These are phyloP conservation scores for Scaptomyza flava DNA, from an alignment of 2,888 invertebrate species.

Conservation along the genomic window DNA sequence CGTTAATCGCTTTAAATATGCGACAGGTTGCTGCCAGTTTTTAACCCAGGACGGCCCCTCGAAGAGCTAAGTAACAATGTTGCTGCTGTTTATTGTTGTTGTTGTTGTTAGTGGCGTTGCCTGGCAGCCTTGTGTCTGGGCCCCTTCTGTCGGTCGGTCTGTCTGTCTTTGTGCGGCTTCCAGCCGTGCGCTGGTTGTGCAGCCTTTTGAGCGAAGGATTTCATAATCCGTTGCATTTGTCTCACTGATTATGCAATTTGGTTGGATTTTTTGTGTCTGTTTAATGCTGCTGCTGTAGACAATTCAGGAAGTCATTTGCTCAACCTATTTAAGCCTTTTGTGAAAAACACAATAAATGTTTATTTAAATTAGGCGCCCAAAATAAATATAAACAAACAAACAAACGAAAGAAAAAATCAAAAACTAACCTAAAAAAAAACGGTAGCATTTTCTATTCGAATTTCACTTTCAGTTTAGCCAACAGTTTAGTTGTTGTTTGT, in stretches of 20 bases:
- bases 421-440: slow-evolving; percentile 46
- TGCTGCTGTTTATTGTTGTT: slow-evolving; percentile 33
- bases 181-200: slow-evolving; percentile 35
- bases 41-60: slow-evolving; percentile 40
- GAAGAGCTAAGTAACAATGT: slow-evolving; percentile 14
- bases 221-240: slow-evolving; percentile 73
- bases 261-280: slow-evolving; percentile 16
- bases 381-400: slow-evolving; percentile 49
- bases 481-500: slow-evolving; percentile 7
- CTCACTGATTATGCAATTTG: slow-evolving; percentile 72
- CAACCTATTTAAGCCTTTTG: slow-evolving; percentile 67
- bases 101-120: slow-evolving; percentile 18
- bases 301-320: slow-evolving; percentile 79
- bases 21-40: slow-evolving; percentile 72
- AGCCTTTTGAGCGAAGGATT: slow-evolving; percentile 72
- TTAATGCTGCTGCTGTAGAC: slow-evolving; percentile 32
- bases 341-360: slow-evolving; percentile 72
- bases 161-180: slow-evolving; percentile 40
- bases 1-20: slow-evolving; percentile 76
- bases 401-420: slow-evolving; percentile 20
- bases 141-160: slow-evolving; percentile 6
- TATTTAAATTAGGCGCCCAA: slow-evolving; percentile 72
- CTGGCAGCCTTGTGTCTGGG: slow-evolving; percentile 11
- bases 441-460: slow-evolving; percentile 65
- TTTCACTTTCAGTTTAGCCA: slow-evolving; percentile 60